Conservation (phyloP, 1,140 invertebrate genomes). For the Uloborus diversus region DNA sequence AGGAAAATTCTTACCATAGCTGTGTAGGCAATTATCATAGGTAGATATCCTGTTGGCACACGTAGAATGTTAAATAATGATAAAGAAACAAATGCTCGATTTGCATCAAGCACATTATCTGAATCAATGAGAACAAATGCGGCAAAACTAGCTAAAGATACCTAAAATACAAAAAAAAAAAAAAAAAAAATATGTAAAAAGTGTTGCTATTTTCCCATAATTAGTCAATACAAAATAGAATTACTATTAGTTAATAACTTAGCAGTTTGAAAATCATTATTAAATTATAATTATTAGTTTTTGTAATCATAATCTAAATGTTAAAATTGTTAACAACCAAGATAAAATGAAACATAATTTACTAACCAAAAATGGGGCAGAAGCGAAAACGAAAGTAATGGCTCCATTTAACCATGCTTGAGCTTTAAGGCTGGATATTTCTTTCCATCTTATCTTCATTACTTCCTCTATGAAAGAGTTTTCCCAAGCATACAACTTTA, state of each 20-base stretch:
- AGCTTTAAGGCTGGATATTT: conserved; percentile 67
- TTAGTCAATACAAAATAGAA: conserved; percentile 63
- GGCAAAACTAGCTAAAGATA: conserved; percentile 64
- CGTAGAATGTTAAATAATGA: conserved; percentile 72
- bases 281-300: no score
- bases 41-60: conserved; percentile 68
- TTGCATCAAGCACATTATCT: conserved; percentile 68
- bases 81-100: conserved; percentile 73
- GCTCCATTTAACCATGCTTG: conserved; percentile 69
- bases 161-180: conserved; percentile 55
- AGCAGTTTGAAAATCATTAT: no score
- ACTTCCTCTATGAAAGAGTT: conserved; percentile 67
- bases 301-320: no score
- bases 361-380: conserved; percentile 93
- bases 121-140: conserved; percentile 67
- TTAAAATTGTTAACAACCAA: no score
- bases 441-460: conserved; percentile 62
- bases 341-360: no score
- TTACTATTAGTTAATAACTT: no score
- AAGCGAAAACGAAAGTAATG: conserved; percentile 94
- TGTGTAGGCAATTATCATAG: conserved; percentile 67
- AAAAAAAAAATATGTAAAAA: no score
- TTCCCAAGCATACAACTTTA: conserved; percentile 68
- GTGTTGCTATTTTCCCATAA: not conserved
- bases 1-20: conserved; percentile 56